These are phyloP conservation scores for Antidorcas marsupialis DNA, from an alignment of 2,113 vertebrate species.

Conservation along the genomic window DNA sequence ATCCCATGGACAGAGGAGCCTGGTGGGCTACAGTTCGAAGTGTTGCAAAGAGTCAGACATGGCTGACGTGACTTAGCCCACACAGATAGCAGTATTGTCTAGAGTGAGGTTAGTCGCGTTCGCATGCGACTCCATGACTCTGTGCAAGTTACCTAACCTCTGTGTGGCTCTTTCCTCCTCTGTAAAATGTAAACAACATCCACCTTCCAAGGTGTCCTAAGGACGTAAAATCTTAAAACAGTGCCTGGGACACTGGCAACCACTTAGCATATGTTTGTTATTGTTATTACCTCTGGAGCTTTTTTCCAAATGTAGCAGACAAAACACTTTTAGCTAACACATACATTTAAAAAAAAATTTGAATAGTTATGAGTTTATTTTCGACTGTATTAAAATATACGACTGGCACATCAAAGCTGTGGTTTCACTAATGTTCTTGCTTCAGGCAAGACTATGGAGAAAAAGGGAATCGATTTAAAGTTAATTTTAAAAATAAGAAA, in stretches of 20 bases:
- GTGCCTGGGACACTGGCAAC: neutral
- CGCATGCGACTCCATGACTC: neutral
- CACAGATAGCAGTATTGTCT: neutral
- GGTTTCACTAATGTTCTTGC: constrained; percentile 38
- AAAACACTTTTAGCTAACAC: constrained; percentile 27
- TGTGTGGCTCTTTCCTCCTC: neutral
- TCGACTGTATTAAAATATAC: constrained; percentile 33
- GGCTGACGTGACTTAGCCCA: neutral
- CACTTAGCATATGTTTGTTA: neutral
- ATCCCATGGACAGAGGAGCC: neutral
- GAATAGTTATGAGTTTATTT: constrained; percentile 56
- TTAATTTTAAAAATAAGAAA: constrained; percentile 48
- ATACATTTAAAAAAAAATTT: neutral
- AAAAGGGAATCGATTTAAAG: constrained; percentile 35
- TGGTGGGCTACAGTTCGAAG: neutral
- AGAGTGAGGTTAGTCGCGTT: neutral
- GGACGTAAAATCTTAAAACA: neutral
- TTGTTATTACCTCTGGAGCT: constrained; percentile 15
- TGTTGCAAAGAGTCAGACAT: neutral
- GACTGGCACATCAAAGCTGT: neutral
- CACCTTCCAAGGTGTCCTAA: neutral
- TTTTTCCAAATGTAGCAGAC: neutral
- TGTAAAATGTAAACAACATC: neutral
- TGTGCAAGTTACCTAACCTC: neutral
- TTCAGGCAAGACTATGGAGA: constrained; percentile 9